A percentile compares a stretch with the other conserved stretches of the same genome.
phyloP scores from a whole-genome alignment of 2,113 vertebrate genomes.

The Bubalus kerabau region DNA sequence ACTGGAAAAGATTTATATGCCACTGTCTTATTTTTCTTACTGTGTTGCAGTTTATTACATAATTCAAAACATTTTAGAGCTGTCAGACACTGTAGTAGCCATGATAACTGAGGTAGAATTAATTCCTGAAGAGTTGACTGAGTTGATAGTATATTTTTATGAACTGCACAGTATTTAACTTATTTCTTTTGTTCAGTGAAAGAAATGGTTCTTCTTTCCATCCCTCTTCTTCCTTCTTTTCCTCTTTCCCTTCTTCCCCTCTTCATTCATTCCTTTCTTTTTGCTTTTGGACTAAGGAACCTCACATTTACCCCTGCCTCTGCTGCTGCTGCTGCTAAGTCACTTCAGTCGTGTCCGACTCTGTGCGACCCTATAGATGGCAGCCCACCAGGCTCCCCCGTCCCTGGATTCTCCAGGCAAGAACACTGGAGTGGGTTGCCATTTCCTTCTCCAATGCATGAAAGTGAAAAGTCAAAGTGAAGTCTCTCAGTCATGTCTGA shows the following conservation, averaged over 20 bases:
- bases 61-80: not conserved
- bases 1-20: not conserved
- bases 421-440: too few species aligned
- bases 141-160: not conserved
- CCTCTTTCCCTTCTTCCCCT: fast-evolving
- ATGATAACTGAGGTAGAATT: not conserved
- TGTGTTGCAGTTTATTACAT: not conserved
- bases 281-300: not conserved
- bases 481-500: too few species aligned
- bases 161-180: not conserved
- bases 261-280: not conserved
- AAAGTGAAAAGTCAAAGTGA: too few species aligned
- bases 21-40: not conserved
- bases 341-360: too few species aligned
- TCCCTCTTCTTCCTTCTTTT: not conserved
- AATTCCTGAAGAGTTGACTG: not conserved
- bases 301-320: not conserved
- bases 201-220: not conserved
- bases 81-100: not conserved
- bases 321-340: not conserved
- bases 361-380: too few species aligned
- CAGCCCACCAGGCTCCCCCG: too few species aligned
- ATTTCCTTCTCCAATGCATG: too few species aligned
- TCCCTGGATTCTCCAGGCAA: too few species aligned
- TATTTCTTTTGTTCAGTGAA: not conserved